phyloP scores from a whole-genome alignment of 1,140 invertebrate genomes.

The Drosophila ananassae region DNA sequence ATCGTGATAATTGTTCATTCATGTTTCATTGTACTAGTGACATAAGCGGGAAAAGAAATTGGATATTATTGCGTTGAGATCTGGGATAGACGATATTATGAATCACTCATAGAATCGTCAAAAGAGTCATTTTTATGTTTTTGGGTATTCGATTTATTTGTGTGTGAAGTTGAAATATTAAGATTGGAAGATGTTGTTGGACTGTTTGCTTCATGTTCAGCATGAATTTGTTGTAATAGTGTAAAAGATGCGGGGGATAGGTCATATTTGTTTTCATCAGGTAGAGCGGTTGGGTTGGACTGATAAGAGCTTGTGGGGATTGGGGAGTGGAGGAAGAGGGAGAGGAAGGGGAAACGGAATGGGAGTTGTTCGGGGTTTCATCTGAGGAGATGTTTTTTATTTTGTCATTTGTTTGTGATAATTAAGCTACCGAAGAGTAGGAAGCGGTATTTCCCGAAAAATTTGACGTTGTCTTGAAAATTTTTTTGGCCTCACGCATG shows the following conservation, averaged over 20 bases:
- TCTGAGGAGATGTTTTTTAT: slow-evolving; percentile 1
- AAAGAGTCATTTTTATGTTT: not conserved
- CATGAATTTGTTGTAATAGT: too few relatives aligned
- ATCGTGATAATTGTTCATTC: slow-evolving; percentile 5
- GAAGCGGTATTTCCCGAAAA: slow-evolving; percentile 5
- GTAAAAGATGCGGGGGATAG: too few relatives aligned
- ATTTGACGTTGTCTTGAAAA: slow-evolving; percentile 1
- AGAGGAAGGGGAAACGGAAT: slow-evolving; percentile 1
- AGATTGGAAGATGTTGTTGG: too few relatives aligned
- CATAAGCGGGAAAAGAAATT: too few relatives aligned
- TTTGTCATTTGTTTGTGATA: slow-evolving; percentile 10
- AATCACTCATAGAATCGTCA: too few relatives aligned
- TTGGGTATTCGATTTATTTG: too few relatives aligned
- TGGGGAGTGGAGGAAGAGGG: not conserved
- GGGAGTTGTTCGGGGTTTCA: not conserved
- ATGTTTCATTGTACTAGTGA: too few relatives aligned
- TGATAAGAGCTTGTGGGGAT: slow-evolving; percentile 3
- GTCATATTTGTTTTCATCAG: slow-evolving; percentile 1
- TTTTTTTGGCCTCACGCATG: slow-evolving; percentile 8
- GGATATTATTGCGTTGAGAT: too few relatives aligned
- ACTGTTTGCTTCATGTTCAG: too few relatives aligned
- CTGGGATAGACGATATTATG: slow-evolving; percentile 5
- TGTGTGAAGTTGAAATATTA: too few relatives aligned
- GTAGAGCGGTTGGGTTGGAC: not conserved
- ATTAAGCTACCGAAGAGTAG: slow-evolving; percentile 6